Evolutionary conservation across 2,888 invertebrate species (phyloP), one percentile per base, ranked within the genome.

Genomic region (Notodonta dromedarius): DNA sequence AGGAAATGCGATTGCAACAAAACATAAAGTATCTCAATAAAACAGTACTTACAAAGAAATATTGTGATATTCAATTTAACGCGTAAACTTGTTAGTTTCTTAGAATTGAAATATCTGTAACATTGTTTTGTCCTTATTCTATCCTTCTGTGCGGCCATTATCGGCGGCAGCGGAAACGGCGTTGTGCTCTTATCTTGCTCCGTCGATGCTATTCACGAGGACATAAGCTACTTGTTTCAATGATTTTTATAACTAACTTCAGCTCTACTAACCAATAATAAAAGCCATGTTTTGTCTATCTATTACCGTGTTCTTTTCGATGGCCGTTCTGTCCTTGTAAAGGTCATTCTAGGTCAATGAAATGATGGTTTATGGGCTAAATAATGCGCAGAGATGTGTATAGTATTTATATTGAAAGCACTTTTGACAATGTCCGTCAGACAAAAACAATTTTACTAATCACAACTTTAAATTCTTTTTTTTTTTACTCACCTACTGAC

Each of bases 141-240:
- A 67, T 74, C 74, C 76, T 74, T 76, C 70, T 74, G 79, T 74
- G 70, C 61, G 69, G 73, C 66, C 76, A 74, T 71, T 86, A 86
- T 87, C 87, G 80, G 73, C 66, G 57, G 51, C 65, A 78, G 69
- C 87, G 88, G 88, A 88, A 84, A 82, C 81, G 81, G 78, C 82
- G 82, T 73, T 65, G 78, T 82, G 81, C 72, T 84, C 85, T 87
- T 90, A 90, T 91, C 87, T 83, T 74, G 58, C 73, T 16, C 53
- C 62, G 48, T 60, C 40, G 55, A 56, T 50, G 53, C 44, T 50
- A 56, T 56, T 53, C 53, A 55, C 32, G 16, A 13, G 5, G 13
- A 32, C 13, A 52, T 52, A 16, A 35, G n/a, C 5, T 50, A 52
- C 16, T 50, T 50, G 50, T 50, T 50, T 9, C 46, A n/a, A 44